Base-by-base conservation (phyloP, 2,888 invertebrate genomes). In the Dryobotodes eremita region DNA sequence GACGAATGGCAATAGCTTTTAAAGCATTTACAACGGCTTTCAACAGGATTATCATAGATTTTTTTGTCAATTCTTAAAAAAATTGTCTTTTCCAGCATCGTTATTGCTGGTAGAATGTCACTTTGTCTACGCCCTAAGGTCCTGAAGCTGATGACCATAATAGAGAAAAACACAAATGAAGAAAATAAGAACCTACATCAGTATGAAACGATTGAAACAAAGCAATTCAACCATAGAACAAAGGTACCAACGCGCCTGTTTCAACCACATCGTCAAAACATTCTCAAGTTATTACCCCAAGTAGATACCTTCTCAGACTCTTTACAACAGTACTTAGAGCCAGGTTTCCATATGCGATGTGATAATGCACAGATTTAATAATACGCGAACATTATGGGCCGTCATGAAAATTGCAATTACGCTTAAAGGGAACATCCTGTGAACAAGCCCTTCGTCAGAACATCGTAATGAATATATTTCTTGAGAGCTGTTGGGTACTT, bases 321-420 rank as follows among this genome's bases (percentile, higher is more conserved):
- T 71, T 72, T 64, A 61, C 46, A 68, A 77, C 65, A 72, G 70
- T 71, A 72, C 68, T 81, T 75, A 76, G 62, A 48, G 42, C 64
- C 42, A 77, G 72, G 75, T 74, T 81, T 72, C 65, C 74, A 73
- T 62, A 83, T 69, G 88, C 74, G 64, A 80, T 61, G 79, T 82
- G 77, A 86, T 89, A 88, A 89, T 87, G 75, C 80, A 77, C 73
- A 89, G 88, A 89, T 87, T 89, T 87, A 81, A 84, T 90, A 86
- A 82, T 81, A 87, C 84, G 64, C 61, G 71, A 79, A 80, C 84
- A 82, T 88, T 84, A 89, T 86, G 83, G 80, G 77, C 71, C 76
- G 75, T 82, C 85, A 88, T 89, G 88, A 89, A 90, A 88, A 88
- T 89, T 84, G 86, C 85, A 90, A 89, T 89, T 88, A 89, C 84